Evolutionary conservation across 2,888 invertebrate genomes (phyloP).

Genomic region (Panorpa germanica): DNA sequence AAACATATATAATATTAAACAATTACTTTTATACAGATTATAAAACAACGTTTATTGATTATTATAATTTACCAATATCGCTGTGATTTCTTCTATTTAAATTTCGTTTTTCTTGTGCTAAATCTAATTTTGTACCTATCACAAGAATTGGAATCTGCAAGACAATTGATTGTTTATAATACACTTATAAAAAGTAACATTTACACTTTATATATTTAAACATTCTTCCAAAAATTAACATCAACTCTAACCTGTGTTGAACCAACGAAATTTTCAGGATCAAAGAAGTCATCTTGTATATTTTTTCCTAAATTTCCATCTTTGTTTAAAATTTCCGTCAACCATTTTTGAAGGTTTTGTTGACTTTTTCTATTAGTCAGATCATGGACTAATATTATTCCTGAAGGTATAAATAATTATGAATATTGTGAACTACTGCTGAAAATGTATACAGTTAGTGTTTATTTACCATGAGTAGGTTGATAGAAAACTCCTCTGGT

Average conservation of each 20-base stretch:
- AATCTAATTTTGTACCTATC: conserved; percentile 84
- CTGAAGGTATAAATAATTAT: conserved; percentile 23
- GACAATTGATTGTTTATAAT: conserved; percentile 9
- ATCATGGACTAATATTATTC: conserved; percentile 91
- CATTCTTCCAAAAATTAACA: background rate
- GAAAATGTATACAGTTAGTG: conserved; percentile 6
- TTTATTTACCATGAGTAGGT: conserved; percentile 60
- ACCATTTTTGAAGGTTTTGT: conserved; percentile 82
- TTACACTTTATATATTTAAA: conserved; percentile 10
- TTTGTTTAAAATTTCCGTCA: conserved; percentile 72
- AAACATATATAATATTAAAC: conserved; percentile 7
- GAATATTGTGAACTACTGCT: background rate
- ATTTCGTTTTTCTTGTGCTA: conserved; percentile 58
- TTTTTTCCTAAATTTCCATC: conserved; percentile 30
- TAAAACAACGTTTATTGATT: background rate
- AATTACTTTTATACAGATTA: background rate
- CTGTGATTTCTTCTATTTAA: too few species aligned
- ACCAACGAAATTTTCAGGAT: conserved; percentile 72
- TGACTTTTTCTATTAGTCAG: conserved; percentile 92
- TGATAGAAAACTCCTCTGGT: conserved; percentile 89
- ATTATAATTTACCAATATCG: too few species aligned
- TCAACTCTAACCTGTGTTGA: conserved; percentile 39
- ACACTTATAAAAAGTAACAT: conserved; percentile 11
- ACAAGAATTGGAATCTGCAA: conserved; percentile 79
- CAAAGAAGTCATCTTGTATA: conserved; percentile 34